These are phyloP conservation scores for Ceratitis capitata DNA, from an alignment of 1,140 invertebrate species.

Conservation along the genomic window DNA sequence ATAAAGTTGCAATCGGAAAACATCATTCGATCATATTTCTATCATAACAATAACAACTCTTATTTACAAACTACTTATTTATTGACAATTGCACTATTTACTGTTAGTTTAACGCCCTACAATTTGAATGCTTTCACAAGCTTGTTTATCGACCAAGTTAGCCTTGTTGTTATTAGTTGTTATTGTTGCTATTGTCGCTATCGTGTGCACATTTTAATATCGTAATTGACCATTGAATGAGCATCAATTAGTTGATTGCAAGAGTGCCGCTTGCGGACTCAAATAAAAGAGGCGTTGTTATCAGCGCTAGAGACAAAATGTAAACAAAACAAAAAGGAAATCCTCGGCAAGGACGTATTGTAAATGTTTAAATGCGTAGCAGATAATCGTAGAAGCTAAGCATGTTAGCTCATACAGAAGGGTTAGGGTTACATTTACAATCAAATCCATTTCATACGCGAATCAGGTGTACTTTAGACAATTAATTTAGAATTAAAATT, in stretches of 20 bases:
- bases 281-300: too few species aligned
- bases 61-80: too few species aligned
- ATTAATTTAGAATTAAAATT: too few species aligned
- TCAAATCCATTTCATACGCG: too few species aligned
- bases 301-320: too few species aligned
- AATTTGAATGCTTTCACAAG: background rate
- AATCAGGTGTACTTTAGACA: too few species aligned
- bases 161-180: background rate
- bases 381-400: too few species aligned
- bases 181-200: background rate
- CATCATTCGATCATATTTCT: too few species aligned
- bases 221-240: background rate
- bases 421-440: too few species aligned
- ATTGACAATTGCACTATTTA: background rate
- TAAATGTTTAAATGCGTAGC: background rate
- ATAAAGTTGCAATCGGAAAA: too few species aligned
- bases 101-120: background rate
- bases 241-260: background rate
- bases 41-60: too few species aligned
- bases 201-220: background rate
- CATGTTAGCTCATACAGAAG: too few species aligned
- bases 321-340: background rate
- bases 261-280: background rate
- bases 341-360: background rate
- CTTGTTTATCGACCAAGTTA: background rate